Evolutionary conservation across 2,113 vertebrate species (phyloP), one percentile per base, ranked within the genome.

Genomic region (Lepus timidus): DNA sequence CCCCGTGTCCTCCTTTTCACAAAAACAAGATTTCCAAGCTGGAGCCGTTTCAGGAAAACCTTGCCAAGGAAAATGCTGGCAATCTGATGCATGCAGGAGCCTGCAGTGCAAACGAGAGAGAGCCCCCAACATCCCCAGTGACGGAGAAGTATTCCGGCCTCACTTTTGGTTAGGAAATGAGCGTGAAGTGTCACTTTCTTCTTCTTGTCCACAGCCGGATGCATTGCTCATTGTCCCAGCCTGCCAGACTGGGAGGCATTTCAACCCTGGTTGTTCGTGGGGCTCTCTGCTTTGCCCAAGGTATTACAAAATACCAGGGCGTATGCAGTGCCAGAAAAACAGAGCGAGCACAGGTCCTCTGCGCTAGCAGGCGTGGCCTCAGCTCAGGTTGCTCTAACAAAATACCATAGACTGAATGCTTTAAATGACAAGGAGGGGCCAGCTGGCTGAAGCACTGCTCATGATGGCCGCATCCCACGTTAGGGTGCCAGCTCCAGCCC

Each of bases 151-250:
- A 62, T 36, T 80, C 39, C 39, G 31, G 74, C 92, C 84, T 68
- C 31, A 39, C 52, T 85, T 70, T 11, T 31, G 22, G 51, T 85
- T 90, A 92, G n/a, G 55, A 85, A 84, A 75, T 39, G 9, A 64
- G 36, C 33, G 12, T 85, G 89, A 92, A 90, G 76, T 78, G 84
- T 76, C 82, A 76, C 29, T 82, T 93, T 85, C 62, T 86, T 61
- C 16, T 81, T 61, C 16, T 81, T 86, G 71, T 80, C 33, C 67
- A 76, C 74, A 44, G 29, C 80, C 67, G 85, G 49, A 76, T 90
- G 70, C 52, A 76, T 14, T 92, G 29, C 23, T 90, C 14, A 64
- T 67, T 82, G 81, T 23, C n/a, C 52, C 52, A 76, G 71, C 82
- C 75, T 86, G 33, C 75, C 73, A 55, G 44, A 65, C 70, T 19